Conservation (phyloP, 1,140 invertebrate species). For the Oryctes rhinoceros region DNA sequence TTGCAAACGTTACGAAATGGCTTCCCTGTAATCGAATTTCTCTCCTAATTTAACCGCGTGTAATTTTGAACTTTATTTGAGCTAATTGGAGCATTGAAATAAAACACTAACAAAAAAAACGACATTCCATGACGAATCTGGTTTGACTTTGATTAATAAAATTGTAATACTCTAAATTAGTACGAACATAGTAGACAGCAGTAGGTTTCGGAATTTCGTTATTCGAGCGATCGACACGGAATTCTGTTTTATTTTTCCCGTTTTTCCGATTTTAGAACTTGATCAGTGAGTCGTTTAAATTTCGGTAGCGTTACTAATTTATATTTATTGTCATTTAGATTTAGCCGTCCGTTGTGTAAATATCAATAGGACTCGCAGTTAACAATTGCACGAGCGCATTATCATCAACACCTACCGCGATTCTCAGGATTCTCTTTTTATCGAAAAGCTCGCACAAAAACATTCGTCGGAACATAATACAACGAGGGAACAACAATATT, state of each 20-base stretch:
- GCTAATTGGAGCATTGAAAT: slow-evolving; percentile 33
- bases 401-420: slow-evolving; percentile 2
- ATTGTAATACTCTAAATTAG: background rate
- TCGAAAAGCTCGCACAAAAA: background rate
- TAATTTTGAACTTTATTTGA: background rate
- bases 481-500: background rate
- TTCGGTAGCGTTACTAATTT: slow-evolving; percentile 25
- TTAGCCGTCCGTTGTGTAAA: slow-evolving; percentile 4
- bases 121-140: background rate
- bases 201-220: background rate
- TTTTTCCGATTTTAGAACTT: background rate
- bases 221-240: background rate
- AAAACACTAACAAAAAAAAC: slow-evolving; percentile 23
- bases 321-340: background rate
- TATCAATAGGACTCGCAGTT: background rate
- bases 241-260: background rate
- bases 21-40: background rate
- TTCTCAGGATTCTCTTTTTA: slow-evolving; percentile 17
- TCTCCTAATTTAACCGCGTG: background rate
- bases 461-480: background rate
- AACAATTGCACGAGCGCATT: background rate
- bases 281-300: slow-evolving; percentile 26
- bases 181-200: background rate
- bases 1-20: slow-evolving; percentile 2
- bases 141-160: slow-evolving; percentile 27